Percentiles rank a stretch among this genome's conserved stretches.
phyloP scores from a whole-genome alignment of 2,797 vertebrate genomes.

The Anguilla marmorata region DNA sequence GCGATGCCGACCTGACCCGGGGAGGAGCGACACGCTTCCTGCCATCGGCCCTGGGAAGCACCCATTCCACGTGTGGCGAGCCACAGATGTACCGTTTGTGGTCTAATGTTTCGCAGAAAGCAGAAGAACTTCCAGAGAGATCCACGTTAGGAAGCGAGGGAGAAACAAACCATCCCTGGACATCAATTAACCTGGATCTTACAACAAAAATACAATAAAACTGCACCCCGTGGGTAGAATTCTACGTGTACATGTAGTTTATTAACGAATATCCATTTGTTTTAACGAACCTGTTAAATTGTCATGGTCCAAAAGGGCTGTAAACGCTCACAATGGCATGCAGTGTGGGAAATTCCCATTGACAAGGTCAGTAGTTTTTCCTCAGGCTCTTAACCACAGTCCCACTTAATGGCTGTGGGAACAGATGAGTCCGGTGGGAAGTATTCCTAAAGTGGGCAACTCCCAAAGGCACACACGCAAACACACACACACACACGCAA shows the following conservation, averaged over 20 bases:
- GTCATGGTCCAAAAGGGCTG: background rate
- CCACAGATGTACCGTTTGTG: background rate
- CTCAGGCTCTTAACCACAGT: background rate
- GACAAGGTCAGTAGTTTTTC: background rate
- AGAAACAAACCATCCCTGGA: background rate
- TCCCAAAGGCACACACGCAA: background rate
- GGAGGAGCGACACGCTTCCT: background rate
- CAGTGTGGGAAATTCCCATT: constrained; percentile 9
- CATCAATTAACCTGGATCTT: background rate
- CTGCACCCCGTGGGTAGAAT: background rate
- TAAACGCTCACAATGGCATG: background rate
- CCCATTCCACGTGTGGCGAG: background rate
- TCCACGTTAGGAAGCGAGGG: background rate
- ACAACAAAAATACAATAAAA: background rate
- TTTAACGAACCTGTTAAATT: background rate
- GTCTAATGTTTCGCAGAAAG: background rate
- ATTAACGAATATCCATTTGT: background rate
- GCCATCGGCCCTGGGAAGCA: background rate
- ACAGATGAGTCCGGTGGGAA: background rate
- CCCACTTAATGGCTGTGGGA: background rate
- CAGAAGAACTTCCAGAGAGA: background rate
- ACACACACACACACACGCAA: background rate
- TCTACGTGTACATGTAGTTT: background rate
- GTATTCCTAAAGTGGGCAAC: background rate
- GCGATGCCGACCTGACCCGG: background rate